phyloP scores from a whole-genome alignment of 2,888 invertebrate species.

The Pollenia amentaria region DNA sequence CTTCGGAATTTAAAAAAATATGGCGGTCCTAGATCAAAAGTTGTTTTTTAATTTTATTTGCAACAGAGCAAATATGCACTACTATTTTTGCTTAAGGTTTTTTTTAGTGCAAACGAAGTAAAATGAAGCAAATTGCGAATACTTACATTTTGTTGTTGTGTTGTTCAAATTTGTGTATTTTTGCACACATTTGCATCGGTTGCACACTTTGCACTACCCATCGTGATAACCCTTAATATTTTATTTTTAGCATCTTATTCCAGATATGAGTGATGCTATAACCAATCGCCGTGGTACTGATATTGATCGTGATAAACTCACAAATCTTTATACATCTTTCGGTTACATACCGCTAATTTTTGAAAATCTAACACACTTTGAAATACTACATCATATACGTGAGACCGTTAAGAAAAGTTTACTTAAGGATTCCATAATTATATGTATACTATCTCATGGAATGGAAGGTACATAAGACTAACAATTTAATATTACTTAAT shows the following conservation, averaged over 20 bases:
- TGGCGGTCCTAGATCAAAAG: too few relatives aligned
- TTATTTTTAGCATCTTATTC: conserved; percentile 77
- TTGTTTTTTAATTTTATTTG: too few relatives aligned
- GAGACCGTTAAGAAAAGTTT: conserved; percentile 78
- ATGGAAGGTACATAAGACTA: conserved; percentile 77
- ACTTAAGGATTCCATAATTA: conserved; percentile 81
- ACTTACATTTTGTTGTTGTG: too few relatives aligned
- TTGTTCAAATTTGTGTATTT: too few relatives aligned
- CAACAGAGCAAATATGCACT: too few relatives aligned
- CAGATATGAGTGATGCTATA: conserved; percentile 62
- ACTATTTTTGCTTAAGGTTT: too few relatives aligned
- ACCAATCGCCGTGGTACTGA: conserved; percentile 80
- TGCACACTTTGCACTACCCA: too few relatives aligned
- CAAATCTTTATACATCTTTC: conserved; percentile 78
- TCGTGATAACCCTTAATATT: too few relatives aligned
- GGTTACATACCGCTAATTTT: conserved; percentile 79
- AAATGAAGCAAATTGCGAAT: too few relatives aligned
- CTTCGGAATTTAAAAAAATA: too few relatives aligned
- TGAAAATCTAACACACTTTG: conserved; percentile 79
- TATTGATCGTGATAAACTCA: conserved; percentile 78
- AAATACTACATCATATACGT: conserved; percentile 78
- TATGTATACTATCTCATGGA: conserved; percentile 83
- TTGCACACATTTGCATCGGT: too few relatives aligned
- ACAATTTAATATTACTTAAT: neutral
- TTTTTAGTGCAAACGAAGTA: too few relatives aligned